phyloP scores from a whole-genome alignment of 1,140 invertebrate genomes.

The Physella acuta region DNA sequence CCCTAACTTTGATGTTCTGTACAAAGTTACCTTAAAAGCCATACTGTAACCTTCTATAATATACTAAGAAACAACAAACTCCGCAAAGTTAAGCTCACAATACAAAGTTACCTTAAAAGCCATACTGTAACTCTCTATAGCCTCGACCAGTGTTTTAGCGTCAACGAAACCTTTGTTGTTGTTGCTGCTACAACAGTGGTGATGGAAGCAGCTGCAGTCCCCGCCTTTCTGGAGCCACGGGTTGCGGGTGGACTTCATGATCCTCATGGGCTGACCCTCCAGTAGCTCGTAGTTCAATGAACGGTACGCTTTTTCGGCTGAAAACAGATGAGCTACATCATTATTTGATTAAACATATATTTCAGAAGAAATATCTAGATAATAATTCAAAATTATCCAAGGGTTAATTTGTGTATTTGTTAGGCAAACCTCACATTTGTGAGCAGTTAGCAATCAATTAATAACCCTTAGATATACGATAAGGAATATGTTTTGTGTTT shows the following conservation, averaged over 20 bases:
- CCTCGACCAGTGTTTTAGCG: slow-evolving; percentile 18
- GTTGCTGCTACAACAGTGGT: slow-evolving; percentile 13
- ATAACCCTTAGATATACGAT: too few species aligned
- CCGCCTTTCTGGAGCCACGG: slow-evolving; percentile 21
- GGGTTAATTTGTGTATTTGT: background rate
- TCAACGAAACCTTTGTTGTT: slow-evolving; percentile 21
- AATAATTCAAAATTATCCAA: too few species aligned
- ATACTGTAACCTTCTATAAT: too few species aligned
- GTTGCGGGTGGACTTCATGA: slow-evolving; percentile 27
- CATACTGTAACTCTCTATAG: slow-evolving; percentile 22
- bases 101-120: slow-evolving; percentile 27
- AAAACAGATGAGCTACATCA: background rate
- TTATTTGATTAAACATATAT: too few species aligned
- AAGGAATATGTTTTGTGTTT: too few species aligned
- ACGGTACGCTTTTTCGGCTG: slow-evolving; percentile 26
- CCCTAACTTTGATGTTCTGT: too few species aligned
- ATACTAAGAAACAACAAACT: too few species aligned
- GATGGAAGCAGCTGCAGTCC: slow-evolving; percentile 21
- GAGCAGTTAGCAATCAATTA: too few species aligned
- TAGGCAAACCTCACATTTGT: too few species aligned
- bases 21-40: too few species aligned
- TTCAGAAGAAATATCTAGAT: too few species aligned
- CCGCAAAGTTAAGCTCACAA: too few species aligned
- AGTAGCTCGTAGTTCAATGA: slow-evolving; percentile 24
- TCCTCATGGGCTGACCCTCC: slow-evolving; percentile 24